Conservation (phyloP, 2,113 vertebrate genomes). For the Ciconia boyciana region DNA sequence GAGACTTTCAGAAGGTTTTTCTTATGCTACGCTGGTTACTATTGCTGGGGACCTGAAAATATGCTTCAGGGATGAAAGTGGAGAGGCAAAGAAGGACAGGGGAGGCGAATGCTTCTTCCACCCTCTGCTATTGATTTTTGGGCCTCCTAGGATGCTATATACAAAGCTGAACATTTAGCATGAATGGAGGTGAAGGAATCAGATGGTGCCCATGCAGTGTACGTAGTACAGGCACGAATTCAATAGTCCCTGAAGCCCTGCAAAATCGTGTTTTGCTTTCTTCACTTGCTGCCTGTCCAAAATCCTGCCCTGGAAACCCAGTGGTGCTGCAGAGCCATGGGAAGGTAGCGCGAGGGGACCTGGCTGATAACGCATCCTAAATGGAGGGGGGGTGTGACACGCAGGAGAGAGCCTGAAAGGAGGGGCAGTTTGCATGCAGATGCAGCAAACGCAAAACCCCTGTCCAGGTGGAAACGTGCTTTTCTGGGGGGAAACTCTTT, state of each 20-base stretch:
- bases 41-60: neutral
- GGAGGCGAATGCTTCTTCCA: neutral
- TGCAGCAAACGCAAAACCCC: neutral
- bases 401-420: neutral
- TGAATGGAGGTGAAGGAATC: neutral
- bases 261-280: neutral
- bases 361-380: neutral
- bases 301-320: neutral
- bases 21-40: neutral
- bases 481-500: neutral
- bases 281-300: neutral
- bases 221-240: neutral
- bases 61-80: neutral
- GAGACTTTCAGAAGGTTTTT: neutral
- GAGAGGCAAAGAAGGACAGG: neutral
- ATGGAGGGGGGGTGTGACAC: neutral
- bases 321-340: neutral
- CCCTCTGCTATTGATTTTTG: neutral
- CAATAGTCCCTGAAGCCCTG: neutral
- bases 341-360: neutral
- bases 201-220: neutral
- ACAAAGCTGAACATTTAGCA: neutral
- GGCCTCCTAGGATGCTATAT: neutral
- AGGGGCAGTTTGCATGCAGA: neutral
- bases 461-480: neutral